Evolutionary conservation across 2,113 vertebrate genomes (phyloP), one percentile per base, ranked within the genome.

Genomic region (Sceloporus tristichus): DNA sequence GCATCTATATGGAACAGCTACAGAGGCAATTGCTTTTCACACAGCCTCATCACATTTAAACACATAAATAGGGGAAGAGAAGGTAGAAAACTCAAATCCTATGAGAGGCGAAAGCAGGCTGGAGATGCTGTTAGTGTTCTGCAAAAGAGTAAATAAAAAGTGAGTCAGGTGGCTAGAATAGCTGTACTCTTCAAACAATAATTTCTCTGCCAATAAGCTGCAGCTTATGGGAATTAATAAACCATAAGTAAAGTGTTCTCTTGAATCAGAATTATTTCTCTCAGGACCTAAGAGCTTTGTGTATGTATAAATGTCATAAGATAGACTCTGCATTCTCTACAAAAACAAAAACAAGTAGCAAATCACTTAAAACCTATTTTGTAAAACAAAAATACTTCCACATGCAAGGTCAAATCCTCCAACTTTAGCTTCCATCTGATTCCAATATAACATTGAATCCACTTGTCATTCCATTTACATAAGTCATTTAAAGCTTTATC

Each of bases 221-320:
- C 80, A 91, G 77, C 40, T 78, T 74, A 89, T 84, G 94, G n/a
- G 71, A 85, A 91, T 89, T 86, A 90, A 88, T 91, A 90, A 42
- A 56, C 40, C 23, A 75, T 91, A 90, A 56, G 4, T 83, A 66
- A 83, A 19, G 9, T 89, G 77, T 71, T 86, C 88, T 21, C 80
- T 71, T 85, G 53, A 91, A 48, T 89, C 5, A 93, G 91, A 89
- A 84, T 29, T 0, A 7, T 27, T 90, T 90, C 89, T 70, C 27
- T 40, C 75, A 62, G 38, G 38, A 82, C 83, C 85, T 42, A 0
- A 0, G 2, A 86, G 84, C 68, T 92, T 92, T 81, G n/a, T 84
- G 1, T 88, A 14, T 78, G 87, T 86, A 84, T 29, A 89, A 85
- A 90, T 88, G 89, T 86, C 76, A 91, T 14, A 34, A 90, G 13